Conservation (phyloP, 2,888 invertebrate species). For the Xanthostigma xanthostigma region DNA sequence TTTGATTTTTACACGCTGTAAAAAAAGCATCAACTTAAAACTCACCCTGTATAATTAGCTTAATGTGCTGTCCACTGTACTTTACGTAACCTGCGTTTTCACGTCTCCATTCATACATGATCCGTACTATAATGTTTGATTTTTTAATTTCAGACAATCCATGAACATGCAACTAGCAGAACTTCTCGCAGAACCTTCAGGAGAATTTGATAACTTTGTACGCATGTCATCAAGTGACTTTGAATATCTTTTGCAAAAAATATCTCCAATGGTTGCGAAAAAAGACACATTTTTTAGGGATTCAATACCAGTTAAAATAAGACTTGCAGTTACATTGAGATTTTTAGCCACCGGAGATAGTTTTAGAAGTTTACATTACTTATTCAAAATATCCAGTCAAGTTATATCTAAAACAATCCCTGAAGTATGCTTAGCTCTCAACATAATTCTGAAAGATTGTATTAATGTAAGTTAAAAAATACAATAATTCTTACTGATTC, state of each 20-base stretch:
- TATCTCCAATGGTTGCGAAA: slow-evolving; percentile 8
- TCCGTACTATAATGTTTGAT: no score
- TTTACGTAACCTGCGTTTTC: no score
- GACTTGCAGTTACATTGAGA: no score
- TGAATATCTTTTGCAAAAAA: slow-evolving; percentile 9
- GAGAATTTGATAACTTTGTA: slow-evolving; percentile 8
- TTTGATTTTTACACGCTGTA: no score
- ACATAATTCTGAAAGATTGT: background rate
- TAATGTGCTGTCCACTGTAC: no score
- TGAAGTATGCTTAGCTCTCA: background rate
- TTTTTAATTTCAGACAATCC: background rate
- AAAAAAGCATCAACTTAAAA: no score
- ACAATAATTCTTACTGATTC: no score
- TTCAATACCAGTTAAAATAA: slow-evolving; percentile 9
- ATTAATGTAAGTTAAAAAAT: background rate
- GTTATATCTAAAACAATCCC: background rate
- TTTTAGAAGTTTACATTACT: no score
- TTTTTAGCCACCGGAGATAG: no score
- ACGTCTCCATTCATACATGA: no score
- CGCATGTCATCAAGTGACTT: slow-evolving; percentile 8
- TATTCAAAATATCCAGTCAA: background rate
- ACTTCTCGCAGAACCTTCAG: slow-evolving; percentile 6
- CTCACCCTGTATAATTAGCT: no score
- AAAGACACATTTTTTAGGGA: slow-evolving; percentile 8
- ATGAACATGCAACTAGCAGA: slow-evolving; percentile 1